Base-by-base conservation (phyloP, 2,113 vertebrate genomes). In the Ploceus nigricollis region DNA sequence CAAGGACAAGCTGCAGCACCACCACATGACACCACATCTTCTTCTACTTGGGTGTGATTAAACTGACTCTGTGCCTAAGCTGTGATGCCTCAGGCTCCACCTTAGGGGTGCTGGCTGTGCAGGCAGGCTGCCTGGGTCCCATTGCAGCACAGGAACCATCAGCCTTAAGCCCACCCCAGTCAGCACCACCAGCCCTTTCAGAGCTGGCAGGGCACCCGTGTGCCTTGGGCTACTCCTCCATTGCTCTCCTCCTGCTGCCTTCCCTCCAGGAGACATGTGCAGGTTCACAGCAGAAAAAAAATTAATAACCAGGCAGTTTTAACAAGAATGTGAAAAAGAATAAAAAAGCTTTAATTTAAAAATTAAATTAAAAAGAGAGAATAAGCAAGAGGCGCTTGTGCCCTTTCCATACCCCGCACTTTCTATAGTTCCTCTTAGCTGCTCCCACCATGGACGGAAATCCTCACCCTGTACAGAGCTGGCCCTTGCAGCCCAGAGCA, bases 341-440 rank as follows among this genome's bases (percentile, higher is more conserved):
- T 94, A 92, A 95, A 97, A 97, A 97, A 95, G 96, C 84, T 97
- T 98, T 98, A 96, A 96, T 98, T 97, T 97, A 77, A 86, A 97
- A 92, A 77, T 97, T 97, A 96, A 97, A 96, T 96, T 98, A 97
- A 97, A 98, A 98, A 97, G 93, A 88, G 96, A 93, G 68, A 94
- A 45, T 70, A 88, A 90, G 84, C 89, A 95, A 90, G 90, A 94
- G 80, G 89, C 14, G 69, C 60, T 89, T 89, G 83, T 92, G 85
- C 81, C 90, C 91, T 89, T 93, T 78, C 93, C 82, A 56, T 56
- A 60, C 65, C 76, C 83, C 10, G 7, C 28, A 2, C 60, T 86
- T 69, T 54, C 18, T 51, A 45, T 15, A 40, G 64, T 31, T 94
- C 75, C 92, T 78, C 81, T 69, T 13, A 30, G 81, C 60, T 0